Evolutionary conservation across 2,113 vertebrate genomes (phyloP).

Genomic region (Lophochroa leadbeateri): DNA sequence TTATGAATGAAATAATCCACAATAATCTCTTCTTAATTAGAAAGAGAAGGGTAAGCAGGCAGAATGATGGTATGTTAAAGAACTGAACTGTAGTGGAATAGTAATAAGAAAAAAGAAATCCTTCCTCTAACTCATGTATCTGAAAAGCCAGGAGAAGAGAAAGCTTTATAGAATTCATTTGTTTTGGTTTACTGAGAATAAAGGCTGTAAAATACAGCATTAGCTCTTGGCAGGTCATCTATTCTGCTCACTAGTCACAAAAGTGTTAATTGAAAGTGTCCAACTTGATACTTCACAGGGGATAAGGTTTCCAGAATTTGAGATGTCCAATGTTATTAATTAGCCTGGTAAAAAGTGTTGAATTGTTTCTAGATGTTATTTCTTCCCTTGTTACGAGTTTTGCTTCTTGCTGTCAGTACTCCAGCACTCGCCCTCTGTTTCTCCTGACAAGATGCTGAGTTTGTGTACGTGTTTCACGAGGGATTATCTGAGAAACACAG

Average conservation of each 20-base stretch:
- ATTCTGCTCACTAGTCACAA: not conserved
- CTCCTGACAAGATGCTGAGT: not conserved
- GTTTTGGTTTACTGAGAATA: not conserved
- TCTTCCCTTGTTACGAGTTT: not conserved
- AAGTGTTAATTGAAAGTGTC: not conserved
- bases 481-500: not conserved
- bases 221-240: not conserved
- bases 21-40: not conserved
- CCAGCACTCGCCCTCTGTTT: not conserved
- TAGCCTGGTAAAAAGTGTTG: not conserved
- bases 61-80: not conserved
- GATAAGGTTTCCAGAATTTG: not conserved
- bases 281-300: not conserved
- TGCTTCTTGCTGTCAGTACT: not conserved
- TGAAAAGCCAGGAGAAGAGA: not conserved
- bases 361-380: not conserved
- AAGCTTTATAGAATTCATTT: not conserved
- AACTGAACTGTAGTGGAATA: not conserved
- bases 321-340: not conserved
- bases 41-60: not conserved
- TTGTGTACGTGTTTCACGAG: fast-evolving
- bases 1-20: not conserved
- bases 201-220: not conserved
- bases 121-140: fast-evolving
- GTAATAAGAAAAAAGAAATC: not conserved